A percentile compares a stretch with the other conserved stretches of the same genome.
These are phyloP conservation scores for Paratrypauchen microcephalus DNA, from an alignment of 2,797 vertebrate species.

Conservation along the genomic window DNA sequence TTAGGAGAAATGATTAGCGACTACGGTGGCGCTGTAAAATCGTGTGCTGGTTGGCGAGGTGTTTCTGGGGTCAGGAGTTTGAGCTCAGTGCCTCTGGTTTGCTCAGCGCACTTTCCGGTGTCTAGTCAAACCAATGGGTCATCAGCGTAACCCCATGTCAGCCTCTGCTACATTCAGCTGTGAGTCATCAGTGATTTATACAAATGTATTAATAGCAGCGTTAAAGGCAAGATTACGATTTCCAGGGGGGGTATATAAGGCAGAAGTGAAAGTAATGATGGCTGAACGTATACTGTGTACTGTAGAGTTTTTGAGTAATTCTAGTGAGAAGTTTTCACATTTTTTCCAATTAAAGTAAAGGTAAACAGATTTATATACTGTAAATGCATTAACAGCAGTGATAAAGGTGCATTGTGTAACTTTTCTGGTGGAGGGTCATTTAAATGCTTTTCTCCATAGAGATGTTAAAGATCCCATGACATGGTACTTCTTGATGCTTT, in stretches of 20 bases:
- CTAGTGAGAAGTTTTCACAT: too few relatives aligned
- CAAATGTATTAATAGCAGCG: slow-evolving; percentile 59
- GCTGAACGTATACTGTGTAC: neutral
- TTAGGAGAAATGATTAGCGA: slow-evolving; percentile 72
- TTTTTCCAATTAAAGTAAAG: too few relatives aligned
- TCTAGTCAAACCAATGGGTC: slow-evolving; percentile 45
- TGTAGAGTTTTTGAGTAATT: neutral
- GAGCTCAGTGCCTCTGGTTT: slow-evolving; percentile 58
- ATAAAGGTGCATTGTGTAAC: too few relatives aligned
- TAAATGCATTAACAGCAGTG: too few relatives aligned
- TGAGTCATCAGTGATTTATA: slow-evolving; percentile 17
- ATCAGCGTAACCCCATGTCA: slow-evolving; percentile 55
- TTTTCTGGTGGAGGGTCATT: too few relatives aligned
- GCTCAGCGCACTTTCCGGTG: slow-evolving; percentile 54
- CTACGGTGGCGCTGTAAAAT: slow-evolving; percentile 52
- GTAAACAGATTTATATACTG: too few relatives aligned
- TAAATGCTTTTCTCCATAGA: too few relatives aligned
- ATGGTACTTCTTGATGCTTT: too few relatives aligned
- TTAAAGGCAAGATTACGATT: neutral
- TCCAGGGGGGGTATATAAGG: neutral
- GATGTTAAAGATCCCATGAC: too few relatives aligned
- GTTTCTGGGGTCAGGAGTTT: slow-evolving; percentile 61
- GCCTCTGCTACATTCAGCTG: slow-evolving; percentile 58
- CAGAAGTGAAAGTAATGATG: neutral
- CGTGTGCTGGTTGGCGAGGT: slow-evolving; percentile 36